Evolutionary conservation across 2,888 invertebrate species (phyloP), one percentile per base, ranked within the genome.

Genomic region (Laspeyria flexula): DNA sequence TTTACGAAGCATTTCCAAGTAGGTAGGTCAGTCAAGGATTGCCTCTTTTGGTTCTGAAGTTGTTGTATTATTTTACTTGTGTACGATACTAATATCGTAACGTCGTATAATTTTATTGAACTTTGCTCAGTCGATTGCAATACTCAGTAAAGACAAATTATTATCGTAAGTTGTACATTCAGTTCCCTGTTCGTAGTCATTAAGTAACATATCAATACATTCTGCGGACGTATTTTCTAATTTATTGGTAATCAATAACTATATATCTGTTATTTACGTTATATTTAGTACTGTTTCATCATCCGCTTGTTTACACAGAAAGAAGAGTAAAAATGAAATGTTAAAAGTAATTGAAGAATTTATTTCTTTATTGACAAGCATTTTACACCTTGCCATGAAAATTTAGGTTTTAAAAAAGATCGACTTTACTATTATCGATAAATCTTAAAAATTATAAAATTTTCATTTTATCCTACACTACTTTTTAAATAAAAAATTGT

Each of bases 61-160:
- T 52, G 50, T 37, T 15, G 34, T 43, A 21, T 33, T 43, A 44
- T 43, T 45, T 35, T 13, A 40, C 27, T 31, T 29, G 23, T 18
- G 27, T 13, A 38, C 30, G 3, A 13, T 40, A 43, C 49, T 35
- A 48, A 51, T 43, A 58, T 44, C 21, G 25, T 54, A 37, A 59
- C 60, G 21, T 21, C 21, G 21, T 5, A 21, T 21, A 2, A 2
- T 21, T 65, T 60, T 54, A 52, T 67, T 76, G 75, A 72, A 75
- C 75, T 73, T 74, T 67, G 71, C 55, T 68, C 78, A 68, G 65
- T 54, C 41, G 55, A 58, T 65, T 65, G 54, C 59, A 52, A 61
- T 61, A 57, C 56, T 29, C 23, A 4, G 54, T 69, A 71, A 69
- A 73, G 67, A 71, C 61, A 63, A 61, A 65, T 63, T 57, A 65